These are phyloP conservation scores for Synaphobranchus kaupii DNA, from an alignment of 2,797 vertebrate genomes.

Conservation along the genomic window DNA sequence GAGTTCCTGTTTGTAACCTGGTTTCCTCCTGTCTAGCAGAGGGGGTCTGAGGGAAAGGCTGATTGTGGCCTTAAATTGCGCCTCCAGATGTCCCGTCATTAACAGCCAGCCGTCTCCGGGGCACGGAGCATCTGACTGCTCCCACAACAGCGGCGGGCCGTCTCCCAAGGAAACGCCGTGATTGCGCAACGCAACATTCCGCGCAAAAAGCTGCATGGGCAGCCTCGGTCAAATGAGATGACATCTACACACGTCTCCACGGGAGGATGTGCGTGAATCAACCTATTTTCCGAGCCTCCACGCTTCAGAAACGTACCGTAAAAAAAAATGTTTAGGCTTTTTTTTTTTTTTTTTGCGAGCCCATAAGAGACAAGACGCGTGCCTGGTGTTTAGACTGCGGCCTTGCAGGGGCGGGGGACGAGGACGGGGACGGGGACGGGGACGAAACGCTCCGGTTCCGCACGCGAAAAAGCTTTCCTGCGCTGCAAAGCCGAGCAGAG, in stretches of 20 bases:
- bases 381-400: constrained; percentile 25
- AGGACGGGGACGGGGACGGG: too few relatives aligned
- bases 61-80: neutral
- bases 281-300: neutral
- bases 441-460: constrained; percentile 24
- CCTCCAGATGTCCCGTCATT: constrained; percentile 1
- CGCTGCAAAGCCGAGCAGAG: neutral
- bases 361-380: neutral
- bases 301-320: neutral
- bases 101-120: neutral
- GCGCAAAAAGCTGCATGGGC: neutral
- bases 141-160: neutral
- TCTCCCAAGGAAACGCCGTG: neutral
- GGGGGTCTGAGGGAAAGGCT: neutral
- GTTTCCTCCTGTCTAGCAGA: neutral
- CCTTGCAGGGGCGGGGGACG: too few relatives aligned
- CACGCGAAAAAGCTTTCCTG: constrained; percentile 40
- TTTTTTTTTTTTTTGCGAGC: neutral
- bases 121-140: neutral
- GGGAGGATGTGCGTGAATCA: neutral
- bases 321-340: neutral
- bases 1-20: neutral
- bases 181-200: neutral
- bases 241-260: neutral
- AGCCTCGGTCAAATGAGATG: neutral